These are phyloP conservation scores for Lithophane ornitopus DNA, from an alignment of 2,888 invertebrate genomes.

Conservation along the genomic window DNA sequence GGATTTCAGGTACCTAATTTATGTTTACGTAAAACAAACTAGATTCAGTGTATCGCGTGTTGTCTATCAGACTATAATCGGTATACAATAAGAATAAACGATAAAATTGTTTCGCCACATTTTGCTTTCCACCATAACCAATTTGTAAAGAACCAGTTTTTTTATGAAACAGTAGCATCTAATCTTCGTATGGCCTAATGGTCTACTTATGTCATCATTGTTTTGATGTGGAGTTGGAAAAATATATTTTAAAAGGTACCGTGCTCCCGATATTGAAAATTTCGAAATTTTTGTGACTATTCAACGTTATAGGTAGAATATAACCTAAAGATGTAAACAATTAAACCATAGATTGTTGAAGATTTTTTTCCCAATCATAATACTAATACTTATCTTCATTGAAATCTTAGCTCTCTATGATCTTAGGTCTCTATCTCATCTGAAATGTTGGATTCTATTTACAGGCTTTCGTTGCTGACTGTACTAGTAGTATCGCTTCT, in stretches of 20 bases:
- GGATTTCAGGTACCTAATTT: background rate
- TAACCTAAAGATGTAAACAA: no score
- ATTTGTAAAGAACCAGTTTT: conserved; percentile 27
- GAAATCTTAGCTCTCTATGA: no score
- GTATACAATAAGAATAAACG: background rate
- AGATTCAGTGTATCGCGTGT: conserved; percentile 19
- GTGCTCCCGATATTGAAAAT: no score
- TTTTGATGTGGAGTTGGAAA: conserved; percentile 3
- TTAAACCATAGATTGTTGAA: background rate
- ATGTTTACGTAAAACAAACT: conserved; percentile 21
- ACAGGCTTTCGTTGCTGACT: background rate
- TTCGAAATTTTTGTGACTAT: background rate
- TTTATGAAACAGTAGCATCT: conserved; percentile 3
- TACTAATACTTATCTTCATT: background rate
- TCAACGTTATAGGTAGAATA: background rate
- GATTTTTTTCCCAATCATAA: background rate
- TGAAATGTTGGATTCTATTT: background rate
- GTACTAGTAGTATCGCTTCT: background rate
- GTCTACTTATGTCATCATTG: conserved; percentile 5
- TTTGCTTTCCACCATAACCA: conserved; percentile 13
- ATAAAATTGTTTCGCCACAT: conserved; percentile 19
- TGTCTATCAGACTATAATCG: conserved; percentile 20
- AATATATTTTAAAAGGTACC: background rate
- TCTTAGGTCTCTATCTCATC: no score
- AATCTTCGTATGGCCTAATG: background rate